A percentile compares a stretch with the other conserved stretches of the same genome.
Evolutionary conservation across 2,888 invertebrate species (phyloP).

Genomic region (Sturmia bella): DNA sequence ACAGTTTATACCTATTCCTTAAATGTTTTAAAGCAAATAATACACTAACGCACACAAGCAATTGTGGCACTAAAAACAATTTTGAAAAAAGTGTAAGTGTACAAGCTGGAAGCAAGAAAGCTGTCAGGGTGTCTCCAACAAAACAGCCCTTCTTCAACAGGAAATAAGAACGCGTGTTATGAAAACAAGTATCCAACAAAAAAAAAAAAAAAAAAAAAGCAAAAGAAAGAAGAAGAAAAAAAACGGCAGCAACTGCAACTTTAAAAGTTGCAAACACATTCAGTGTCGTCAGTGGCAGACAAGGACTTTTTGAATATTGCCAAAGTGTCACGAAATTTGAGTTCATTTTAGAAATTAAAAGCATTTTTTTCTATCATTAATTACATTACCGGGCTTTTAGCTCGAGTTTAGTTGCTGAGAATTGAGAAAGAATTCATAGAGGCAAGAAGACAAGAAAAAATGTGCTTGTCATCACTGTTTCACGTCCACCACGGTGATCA

Average conservation of each 20-base stretch:
- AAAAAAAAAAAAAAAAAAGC: background rate
- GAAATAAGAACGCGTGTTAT: constrained; percentile 66
- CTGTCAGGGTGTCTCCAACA: background rate
- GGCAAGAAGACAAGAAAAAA: no score
- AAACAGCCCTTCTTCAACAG: constrained; percentile 18
- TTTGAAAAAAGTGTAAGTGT: constrained; percentile 12
- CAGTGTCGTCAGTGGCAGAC: background rate
- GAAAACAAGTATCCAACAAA: constrained; percentile 39
- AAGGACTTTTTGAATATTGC: constrained; percentile 24
- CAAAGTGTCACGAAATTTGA: background rate
- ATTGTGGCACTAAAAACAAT: background rate
- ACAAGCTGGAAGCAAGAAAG: constrained; percentile 43
- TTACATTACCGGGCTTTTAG: no score
- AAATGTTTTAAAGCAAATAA: background rate
- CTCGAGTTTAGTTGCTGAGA: no score
- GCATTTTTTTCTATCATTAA: no score
- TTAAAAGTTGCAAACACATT: constrained; percentile 6
- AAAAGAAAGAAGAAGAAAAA: background rate
- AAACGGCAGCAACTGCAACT: background rate
- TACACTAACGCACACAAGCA: background rate
- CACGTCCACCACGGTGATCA: no score
- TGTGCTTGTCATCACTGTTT: no score
- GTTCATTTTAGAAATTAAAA: background rate
- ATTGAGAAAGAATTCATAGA: no score
- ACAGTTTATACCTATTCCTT: constrained; percentile 31